Conservation (phyloP, 2,113 vertebrate genomes). For the Cheirogaleus medius region DNA sequence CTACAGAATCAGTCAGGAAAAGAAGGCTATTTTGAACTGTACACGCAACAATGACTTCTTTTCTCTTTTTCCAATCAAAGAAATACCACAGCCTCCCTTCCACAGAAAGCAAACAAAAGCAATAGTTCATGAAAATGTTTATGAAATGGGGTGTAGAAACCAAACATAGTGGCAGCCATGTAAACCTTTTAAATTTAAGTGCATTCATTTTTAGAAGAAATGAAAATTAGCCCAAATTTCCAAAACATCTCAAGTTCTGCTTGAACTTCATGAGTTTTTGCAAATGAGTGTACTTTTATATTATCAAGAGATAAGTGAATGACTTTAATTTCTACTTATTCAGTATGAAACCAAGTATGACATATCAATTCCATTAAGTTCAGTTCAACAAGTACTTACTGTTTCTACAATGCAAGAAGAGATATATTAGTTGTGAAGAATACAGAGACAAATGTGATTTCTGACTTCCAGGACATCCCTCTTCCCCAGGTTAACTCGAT, state of each 20-base stretch:
- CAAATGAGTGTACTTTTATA: background rate
- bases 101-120: conserved; percentile 42
- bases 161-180: background rate
- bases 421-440: background rate
- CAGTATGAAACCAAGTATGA: background rate
- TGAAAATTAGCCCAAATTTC: conserved; percentile 5
- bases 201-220: conserved; percentile 22
- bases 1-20: conserved; percentile 52
- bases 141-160: conserved; percentile 30
- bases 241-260: background rate
- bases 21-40: conserved; percentile 50
- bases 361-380: background rate
- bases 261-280: background rate
- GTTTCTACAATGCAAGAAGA: background rate
- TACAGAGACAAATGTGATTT: background rate
- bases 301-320: background rate
- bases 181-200: conserved; percentile 21
- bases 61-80: conserved; percentile 30
- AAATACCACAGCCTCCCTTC: background rate
- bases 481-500: background rate
- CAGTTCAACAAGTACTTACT: background rate
- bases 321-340: background rate
- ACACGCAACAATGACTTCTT: background rate
- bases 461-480: background rate
- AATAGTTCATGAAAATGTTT: conserved; percentile 56